Base-by-base conservation (phyloP, 2,113 vertebrate genomes). In the Connochaetes taurinus region DNA sequence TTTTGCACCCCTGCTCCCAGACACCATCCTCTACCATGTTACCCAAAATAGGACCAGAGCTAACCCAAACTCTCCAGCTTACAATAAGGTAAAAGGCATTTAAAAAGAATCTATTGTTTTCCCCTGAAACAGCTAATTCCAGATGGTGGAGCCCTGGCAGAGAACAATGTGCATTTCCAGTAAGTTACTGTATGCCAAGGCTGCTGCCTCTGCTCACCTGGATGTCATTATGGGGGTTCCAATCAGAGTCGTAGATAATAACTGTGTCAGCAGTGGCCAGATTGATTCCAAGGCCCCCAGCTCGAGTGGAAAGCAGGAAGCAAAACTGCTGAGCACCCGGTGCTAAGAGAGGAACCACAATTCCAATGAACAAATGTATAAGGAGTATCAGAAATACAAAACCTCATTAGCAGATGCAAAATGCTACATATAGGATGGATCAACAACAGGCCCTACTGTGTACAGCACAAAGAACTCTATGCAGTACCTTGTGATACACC, bases 221-320 rank as follows among this genome's bases (percentile, higher is more conserved):
- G 93, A 99, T 99, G 97, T 99, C 99, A 87, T 99, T 99, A 98
- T 99, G 99, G 4, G 99, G 99, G 97, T 99, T 99, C 99, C 99
- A 99, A 98, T 99, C 99, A 17, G 99, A 99, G 97, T 99, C 99
- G 12, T 99, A 99, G 96, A 99, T 99, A 95, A 99, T 99, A 95
- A 99, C 99, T 14, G 99, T 99, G 98, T 99, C 99, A 64, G 99
- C 99, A 40, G 99, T 99, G 78, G 99, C 99, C 84, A 99, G 98
- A 98, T 99, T 99, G 98, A 99, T 99, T 55, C 99, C 99, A 98
- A 99, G 99, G 92, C 99, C 99, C 14, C 99, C 99, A 87, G 99
- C 99, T 98, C 99, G 99, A 94, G 99, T 99, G 57, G 99, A 99
- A 97, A 99, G 99, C 76, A 99, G 99, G 98, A 99, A 99, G 76